A percentile compares a stretch with the other conserved stretches of the same genome.
Conservation (phyloP, 2,888 invertebrate genomes). For the Euclidia mi region DNA sequence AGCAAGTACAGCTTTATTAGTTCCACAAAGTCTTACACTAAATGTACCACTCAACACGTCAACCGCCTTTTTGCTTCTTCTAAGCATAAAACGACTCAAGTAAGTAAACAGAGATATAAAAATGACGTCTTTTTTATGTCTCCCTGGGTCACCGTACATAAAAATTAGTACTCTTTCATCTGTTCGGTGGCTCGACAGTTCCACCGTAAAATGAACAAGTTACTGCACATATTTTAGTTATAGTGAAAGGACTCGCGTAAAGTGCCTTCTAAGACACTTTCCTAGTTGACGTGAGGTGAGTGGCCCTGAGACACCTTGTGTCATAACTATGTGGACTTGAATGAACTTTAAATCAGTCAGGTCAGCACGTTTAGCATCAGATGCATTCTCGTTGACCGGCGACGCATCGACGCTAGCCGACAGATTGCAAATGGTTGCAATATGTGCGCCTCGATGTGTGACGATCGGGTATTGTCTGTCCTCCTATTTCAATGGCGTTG, state of each 20-base stretch:
- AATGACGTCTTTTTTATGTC: conserved; percentile 1
- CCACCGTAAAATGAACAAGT: neutral
- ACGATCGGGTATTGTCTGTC: too few species aligned
- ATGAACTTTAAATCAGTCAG: too few species aligned
- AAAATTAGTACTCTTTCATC: conserved; percentile 7
- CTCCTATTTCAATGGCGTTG: too few species aligned
- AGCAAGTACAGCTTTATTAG: neutral
- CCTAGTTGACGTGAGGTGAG: neutral
- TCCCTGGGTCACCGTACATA: too few species aligned
- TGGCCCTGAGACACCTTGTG: neutral
- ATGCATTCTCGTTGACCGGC: too few species aligned
- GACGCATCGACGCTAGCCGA: too few species aligned
- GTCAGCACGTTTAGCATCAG: too few species aligned
- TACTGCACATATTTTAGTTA: neutral
- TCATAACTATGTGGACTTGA: neutral
- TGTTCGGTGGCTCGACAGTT: neutral
- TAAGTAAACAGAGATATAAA: conserved; percentile 11
- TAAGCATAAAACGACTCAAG: neutral
- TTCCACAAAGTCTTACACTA: neutral
- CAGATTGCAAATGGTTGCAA: too few species aligned
- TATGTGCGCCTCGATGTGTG: too few species aligned
- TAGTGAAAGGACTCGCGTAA: conserved; percentile 3
- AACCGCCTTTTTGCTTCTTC: neutral
- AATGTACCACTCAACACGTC: neutral
- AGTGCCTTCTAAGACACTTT: conserved; percentile 1